A percentile compares a stretch with the other conserved stretches of the same genome.
phyloP scores from a whole-genome alignment of 37 sponge, comb jelly and placozoan species.

The Halichondria panicea region DNA sequence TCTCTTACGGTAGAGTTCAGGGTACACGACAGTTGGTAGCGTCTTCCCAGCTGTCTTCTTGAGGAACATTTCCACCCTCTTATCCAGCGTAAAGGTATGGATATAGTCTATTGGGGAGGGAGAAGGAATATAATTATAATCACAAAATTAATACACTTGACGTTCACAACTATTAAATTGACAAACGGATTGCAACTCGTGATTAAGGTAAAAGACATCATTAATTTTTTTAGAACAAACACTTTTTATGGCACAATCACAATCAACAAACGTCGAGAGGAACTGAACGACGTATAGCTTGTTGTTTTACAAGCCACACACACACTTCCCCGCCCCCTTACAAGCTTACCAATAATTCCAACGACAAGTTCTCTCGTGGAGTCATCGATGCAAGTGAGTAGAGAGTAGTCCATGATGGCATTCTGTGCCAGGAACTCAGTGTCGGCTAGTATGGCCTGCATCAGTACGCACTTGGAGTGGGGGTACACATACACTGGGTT shows the following conservation, averaged over 20 bases:
- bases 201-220: no score
- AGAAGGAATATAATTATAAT: no score
- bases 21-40: constrained; percentile 92
- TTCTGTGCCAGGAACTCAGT: constrained; percentile 85
- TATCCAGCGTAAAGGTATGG: constrained; percentile 89
- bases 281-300: no score
- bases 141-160: no score
- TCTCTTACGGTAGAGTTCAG: constrained; percentile 87
- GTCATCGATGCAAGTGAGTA: constrained; percentile 87
- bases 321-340: no score
- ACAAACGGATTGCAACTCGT: no score
- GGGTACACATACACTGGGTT: constrained; percentile 89
- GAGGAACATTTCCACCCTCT: constrained; percentile 86
- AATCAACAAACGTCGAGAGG: no score
- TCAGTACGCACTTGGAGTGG: constrained; percentile 88
- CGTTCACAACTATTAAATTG: no score
- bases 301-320: no score
- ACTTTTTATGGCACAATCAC: no score
- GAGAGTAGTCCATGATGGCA: constrained; percentile 96
- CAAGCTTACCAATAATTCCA: constrained; percentile 97
- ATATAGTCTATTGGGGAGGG: constrained; percentile 85
- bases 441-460: constrained; percentile 86
- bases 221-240: no score
- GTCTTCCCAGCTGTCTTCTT: constrained; percentile 70
- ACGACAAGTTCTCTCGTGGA: constrained; percentile 75